These are phyloP conservation scores for Meles meles DNA, from an alignment of 2,113 vertebrate genomes.

Conservation along the genomic window DNA sequence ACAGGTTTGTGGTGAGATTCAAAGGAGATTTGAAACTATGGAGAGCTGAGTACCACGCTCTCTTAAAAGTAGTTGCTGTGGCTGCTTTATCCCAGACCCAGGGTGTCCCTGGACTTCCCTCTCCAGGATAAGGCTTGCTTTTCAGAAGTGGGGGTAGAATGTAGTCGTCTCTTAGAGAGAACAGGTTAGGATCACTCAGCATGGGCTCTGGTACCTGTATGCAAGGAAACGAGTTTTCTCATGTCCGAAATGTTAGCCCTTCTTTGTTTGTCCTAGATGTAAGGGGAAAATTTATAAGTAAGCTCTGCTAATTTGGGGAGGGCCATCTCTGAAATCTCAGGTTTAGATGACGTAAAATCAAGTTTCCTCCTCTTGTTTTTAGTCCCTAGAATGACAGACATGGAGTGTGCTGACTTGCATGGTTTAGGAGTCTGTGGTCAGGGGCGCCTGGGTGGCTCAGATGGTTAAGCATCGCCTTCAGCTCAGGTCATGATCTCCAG, in stretches of 20 bases:
- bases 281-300: background rate
- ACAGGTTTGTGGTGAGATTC: background rate
- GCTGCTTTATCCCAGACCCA: background rate
- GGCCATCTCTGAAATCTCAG: too few relatives aligned
- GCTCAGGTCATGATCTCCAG: too few relatives aligned
- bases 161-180: background rate
- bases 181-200: background rate
- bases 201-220: background rate
- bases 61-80: background rate
- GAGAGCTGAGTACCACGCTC: background rate
- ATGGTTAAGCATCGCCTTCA: too few relatives aligned
- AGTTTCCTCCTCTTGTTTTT: background rate
- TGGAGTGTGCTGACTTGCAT: background rate
- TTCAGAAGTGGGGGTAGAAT: background rate
- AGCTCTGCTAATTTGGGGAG: background rate
- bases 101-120: background rate
- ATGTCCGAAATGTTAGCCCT: background rate
- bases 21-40: background rate
- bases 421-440: background rate
- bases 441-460: too few relatives aligned
- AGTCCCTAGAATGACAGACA: background rate
- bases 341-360: background rate
- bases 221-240: background rate
- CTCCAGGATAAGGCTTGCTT: background rate
- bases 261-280: fast-evolving